Evolutionary conservation across 2,113 vertebrate species (phyloP).

Genomic region (human): DNA sequence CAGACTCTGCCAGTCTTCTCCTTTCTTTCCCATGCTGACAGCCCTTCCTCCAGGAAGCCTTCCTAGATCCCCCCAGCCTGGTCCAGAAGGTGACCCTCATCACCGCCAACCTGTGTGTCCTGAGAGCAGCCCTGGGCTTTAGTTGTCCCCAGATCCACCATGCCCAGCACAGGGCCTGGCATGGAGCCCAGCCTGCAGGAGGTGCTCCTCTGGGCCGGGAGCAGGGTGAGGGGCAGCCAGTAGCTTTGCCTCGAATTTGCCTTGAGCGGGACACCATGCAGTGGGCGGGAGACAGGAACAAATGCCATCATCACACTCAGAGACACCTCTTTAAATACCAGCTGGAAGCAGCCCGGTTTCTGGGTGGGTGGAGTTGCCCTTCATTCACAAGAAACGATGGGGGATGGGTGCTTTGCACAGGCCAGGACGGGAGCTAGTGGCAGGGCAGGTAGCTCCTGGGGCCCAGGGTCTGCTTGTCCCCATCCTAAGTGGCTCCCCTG

Average conservation of each 20-base stretch:
- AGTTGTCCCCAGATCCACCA: rapidly evolving
- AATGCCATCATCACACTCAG: not conserved
- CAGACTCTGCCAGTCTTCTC: not conserved
- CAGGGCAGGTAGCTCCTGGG: not conserved
- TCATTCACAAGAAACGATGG: constrained; percentile 21
- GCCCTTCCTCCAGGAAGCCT: not conserved
- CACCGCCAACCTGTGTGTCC: not conserved
- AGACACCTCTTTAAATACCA: constrained; percentile 56
- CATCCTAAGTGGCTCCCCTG: not conserved
- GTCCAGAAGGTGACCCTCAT: not conserved
- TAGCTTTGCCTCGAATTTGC: not conserved
- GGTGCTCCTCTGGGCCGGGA: not conserved
- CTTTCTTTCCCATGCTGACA: not conserved
- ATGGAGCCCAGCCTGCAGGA: not conserved
- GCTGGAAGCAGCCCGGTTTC: constrained; percentile 37
- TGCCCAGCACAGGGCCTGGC: not conserved
- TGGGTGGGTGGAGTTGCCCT: constrained; percentile 44
- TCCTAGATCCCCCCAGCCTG: not conserved
- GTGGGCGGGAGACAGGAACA: not conserved
- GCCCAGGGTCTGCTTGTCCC: not conserved
- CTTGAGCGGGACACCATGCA: not conserved
- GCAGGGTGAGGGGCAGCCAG: not conserved
- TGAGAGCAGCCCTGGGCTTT: not conserved
- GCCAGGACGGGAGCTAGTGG: not conserved
- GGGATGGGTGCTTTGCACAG: not conserved